Conservation (phyloP, 2,888 invertebrate genomes). For the Aporophyla lueneburgensis region DNA sequence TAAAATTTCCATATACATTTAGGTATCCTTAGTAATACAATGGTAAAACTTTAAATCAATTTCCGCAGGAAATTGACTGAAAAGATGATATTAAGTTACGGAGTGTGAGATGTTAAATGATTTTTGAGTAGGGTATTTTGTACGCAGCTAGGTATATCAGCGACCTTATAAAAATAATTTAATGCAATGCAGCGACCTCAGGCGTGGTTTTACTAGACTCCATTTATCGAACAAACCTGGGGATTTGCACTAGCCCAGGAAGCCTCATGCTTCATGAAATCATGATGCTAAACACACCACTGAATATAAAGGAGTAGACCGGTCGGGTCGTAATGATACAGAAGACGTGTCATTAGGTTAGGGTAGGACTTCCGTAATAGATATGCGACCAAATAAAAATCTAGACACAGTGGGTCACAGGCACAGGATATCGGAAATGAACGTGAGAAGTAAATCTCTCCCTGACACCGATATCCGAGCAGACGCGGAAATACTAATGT, state of each 20-base stretch:
- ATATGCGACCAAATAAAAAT: too few relatives aligned
- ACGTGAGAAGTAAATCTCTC: slow-evolving; percentile 28
- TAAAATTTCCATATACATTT: neutral
- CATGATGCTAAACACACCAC: too few relatives aligned
- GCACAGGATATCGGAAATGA: slow-evolving; percentile 33
- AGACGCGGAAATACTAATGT: slow-evolving; percentile 39
- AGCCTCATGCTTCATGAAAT: too few relatives aligned
- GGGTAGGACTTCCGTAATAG: too few relatives aligned
- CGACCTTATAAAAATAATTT: neutral
- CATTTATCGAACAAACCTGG: too few relatives aligned
- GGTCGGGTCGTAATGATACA: too few relatives aligned
- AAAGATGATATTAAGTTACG: slow-evolving; percentile 2
- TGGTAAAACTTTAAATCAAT: slow-evolving; percentile 19
- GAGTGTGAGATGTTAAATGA: slow-evolving; percentile 1
- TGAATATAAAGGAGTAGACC: too few relatives aligned
- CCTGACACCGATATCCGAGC: slow-evolving; percentile 26
- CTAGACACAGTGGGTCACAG: neutral
- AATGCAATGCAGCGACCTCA: too few relatives aligned
- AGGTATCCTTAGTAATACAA: neutral
- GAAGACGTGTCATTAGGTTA: too few relatives aligned
- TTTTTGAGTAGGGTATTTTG: slow-evolving; percentile 7
- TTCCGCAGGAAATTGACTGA: neutral
- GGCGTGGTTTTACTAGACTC: too few relatives aligned
- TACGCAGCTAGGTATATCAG: neutral
- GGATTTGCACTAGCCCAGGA: too few relatives aligned